Evolutionary conservation across 2,888 invertebrate genomes (phyloP), one percentile per base, ranked within the genome.

Genomic region (Plutella xylostella): DNA sequence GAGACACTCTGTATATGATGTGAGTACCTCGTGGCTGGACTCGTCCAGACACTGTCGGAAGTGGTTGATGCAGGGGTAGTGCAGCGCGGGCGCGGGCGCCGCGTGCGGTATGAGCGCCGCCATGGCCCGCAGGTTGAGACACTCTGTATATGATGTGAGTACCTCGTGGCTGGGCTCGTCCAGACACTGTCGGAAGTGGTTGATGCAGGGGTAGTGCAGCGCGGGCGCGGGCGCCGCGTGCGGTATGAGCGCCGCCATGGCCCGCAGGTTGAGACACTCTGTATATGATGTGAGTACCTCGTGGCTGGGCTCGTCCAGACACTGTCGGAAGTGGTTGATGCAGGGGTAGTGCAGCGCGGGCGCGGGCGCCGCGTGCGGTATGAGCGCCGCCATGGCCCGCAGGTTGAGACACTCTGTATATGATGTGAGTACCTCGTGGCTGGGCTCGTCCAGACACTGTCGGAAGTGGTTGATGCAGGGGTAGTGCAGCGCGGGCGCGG

Each of bases 391-490:
- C 65, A 97, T 92, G 0, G 95, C 92, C n/a, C n/a, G n/a, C n/a
- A n/a, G n/a, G n/a, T n/a, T n/a, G n/a, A n/a, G n/a, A n/a, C n/a
- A n/a, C n/a, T n/a, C n/a, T n/a, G n/a, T n/a, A n/a, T n/a, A n/a
- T n/a, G n/a, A n/a, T n/a, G n/a, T n/a, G n/a, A n/a, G n/a, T 43
- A 78, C 82, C 66, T 82, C 78, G 25, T 80, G 68, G 45, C 80
- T 76, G 2, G 64, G 55, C 0, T 77, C 74, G 47, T 80, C 79
- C 44, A 94, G 84, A 57, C 33, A 34, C 42, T 94, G 93, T 30
- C 93, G 86, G 75, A 96, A 96, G 65, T 96, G 92, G 80, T 96
- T 94, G 58, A 97, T 93, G 65, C 95, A 95, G 1, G 96, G 95
- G 72, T 93, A 94, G 68, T 94, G 92, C 45, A 97, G 78, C 57